These are phyloP conservation scores for Lepidurus couesii DNA, from an alignment of 1,140 invertebrate species.

Conservation along the genomic window DNA sequence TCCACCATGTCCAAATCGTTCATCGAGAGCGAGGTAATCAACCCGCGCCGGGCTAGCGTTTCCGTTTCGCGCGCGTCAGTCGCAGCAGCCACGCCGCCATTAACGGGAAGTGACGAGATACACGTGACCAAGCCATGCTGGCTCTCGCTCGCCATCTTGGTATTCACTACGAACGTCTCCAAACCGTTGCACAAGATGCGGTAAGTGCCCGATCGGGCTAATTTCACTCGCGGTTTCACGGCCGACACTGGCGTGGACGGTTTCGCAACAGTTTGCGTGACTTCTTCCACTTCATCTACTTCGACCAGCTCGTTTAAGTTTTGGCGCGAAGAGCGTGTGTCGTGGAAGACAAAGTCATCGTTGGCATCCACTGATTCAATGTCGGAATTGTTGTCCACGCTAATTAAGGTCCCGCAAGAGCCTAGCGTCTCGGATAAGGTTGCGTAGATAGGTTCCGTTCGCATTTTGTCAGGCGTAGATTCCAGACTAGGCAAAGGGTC, in stretches of 20 bases:
- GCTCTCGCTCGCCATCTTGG: not conserved
- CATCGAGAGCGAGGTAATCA: constrained; percentile 47
- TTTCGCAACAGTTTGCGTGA: constrained; percentile 19
- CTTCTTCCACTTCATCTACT: not conserved
- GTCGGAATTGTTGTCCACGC: constrained; percentile 47
- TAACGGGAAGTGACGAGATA: constrained; percentile 27
- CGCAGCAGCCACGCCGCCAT: constrained; percentile 34
- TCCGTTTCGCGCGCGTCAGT: constrained; percentile 30
- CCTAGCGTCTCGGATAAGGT: constrained; percentile 47
- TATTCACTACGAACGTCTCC: constrained; percentile 1
- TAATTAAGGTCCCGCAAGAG: constrained; percentile 45
- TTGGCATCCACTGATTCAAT: constrained; percentile 55
- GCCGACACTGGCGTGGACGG: no score
- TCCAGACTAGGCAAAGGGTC: constrained; percentile 31
- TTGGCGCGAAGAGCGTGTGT: constrained; percentile 36
- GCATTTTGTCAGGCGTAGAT: constrained; percentile 37
- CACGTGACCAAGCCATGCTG: constrained; percentile 32
- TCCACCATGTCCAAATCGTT: constrained; percentile 48
- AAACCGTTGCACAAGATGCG: constrained; percentile 32
- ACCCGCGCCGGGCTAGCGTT: constrained; percentile 37
- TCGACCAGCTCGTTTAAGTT: constrained; percentile 26
- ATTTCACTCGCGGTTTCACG: constrained; percentile 23
- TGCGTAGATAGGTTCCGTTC: constrained; percentile 51
- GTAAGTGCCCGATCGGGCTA: constrained; percentile 34
- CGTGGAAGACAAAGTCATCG: constrained; percentile 59